phyloP scores from a whole-genome alignment of 2,113 vertebrate species.

The Pelmatolapia mariae region DNA sequence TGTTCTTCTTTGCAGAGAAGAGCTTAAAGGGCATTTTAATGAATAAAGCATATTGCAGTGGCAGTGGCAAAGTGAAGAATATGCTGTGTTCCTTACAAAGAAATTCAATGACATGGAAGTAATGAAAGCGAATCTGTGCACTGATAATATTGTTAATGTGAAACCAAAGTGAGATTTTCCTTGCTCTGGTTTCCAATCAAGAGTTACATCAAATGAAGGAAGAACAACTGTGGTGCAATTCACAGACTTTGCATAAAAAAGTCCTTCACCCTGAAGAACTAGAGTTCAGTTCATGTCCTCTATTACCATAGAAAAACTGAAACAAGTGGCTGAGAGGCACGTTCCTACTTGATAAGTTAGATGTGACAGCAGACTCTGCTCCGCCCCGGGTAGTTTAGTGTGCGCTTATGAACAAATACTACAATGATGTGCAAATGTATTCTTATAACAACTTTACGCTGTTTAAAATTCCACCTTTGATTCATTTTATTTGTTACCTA shows the following conservation, averaged over 20 bases:
- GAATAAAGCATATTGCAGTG: background rate
- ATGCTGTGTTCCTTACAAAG: background rate
- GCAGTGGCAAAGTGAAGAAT: background rate
- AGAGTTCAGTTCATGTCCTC: background rate
- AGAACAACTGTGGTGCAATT: background rate
- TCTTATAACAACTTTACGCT: constrained; percentile 1
- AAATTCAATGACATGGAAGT: background rate
- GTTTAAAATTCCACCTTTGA: background rate
- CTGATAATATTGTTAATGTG: background rate
- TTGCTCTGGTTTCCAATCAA: background rate
- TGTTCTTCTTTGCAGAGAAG: background rate
- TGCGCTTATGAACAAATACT: background rate
- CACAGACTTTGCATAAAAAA: background rate
- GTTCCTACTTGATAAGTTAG: constrained; percentile 18
- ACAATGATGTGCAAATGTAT: constrained; percentile 23
- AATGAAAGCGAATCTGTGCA: background rate
- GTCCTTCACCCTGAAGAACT: background rate
- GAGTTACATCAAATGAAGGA: background rate
- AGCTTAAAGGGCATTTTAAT: background rate
- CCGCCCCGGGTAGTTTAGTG: background rate
- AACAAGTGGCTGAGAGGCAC: constrained; percentile 28
- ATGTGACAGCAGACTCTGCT: constrained; percentile 34
- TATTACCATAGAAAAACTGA: background rate
- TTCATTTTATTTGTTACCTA: background rate
- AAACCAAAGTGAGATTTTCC: background rate